A percentile compares a stretch with the other conserved stretches of the same genome.
phyloP scores from a whole-genome alignment of 2,888 invertebrate species.

The Ophonus ardosiacus region DNA sequence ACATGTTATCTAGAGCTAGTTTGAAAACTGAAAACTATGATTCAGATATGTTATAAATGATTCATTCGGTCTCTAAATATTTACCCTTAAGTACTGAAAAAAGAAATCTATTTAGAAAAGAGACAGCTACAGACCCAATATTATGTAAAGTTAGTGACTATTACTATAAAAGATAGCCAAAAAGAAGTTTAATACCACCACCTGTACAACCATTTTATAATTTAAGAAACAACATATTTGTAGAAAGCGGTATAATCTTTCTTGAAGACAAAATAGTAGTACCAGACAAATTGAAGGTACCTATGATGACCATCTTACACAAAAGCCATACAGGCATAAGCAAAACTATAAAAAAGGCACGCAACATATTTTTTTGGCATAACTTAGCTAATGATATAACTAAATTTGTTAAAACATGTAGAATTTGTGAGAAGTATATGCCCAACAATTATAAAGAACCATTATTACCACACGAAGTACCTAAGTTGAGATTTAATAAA shows the following conservation, averaged over 20 bases:
- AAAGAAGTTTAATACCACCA: slow-evolving; percentile 36
- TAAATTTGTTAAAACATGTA: slow-evolving; percentile 64
- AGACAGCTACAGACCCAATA: slow-evolving; percentile 61
- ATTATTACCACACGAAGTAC: slow-evolving; percentile 65
- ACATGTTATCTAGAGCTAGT: slow-evolving; percentile 58
- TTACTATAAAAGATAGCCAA: slow-evolving; percentile 66
- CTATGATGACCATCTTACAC: slow-evolving; percentile 58
- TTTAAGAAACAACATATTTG: slow-evolving; percentile 62
- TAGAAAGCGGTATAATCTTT: slow-evolving; percentile 63
- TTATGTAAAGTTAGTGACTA: slow-evolving; percentile 64
- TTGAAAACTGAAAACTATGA: no score
- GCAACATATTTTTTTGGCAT: slow-evolving; percentile 62
- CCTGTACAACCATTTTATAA: neutral
- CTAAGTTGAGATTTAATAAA: slow-evolving; percentile 67
- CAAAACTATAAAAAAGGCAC: slow-evolving; percentile 58
- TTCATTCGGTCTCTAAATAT: slow-evolving; percentile 65
- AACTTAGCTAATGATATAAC: slow-evolving; percentile 58
- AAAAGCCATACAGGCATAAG: slow-evolving; percentile 65
- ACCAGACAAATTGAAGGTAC: neutral
- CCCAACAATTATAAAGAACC: slow-evolving; percentile 66
- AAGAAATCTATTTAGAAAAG: slow-evolving; percentile 59
- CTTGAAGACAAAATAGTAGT: slow-evolving; percentile 65
- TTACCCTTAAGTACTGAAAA: slow-evolving; percentile 64
- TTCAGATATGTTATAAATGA: slow-evolving; percentile 61
- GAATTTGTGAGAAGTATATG: slow-evolving; percentile 66